Evolutionary conservation across 1,140 invertebrate species (phyloP).

Genomic region (Eciton burchellii): DNA sequence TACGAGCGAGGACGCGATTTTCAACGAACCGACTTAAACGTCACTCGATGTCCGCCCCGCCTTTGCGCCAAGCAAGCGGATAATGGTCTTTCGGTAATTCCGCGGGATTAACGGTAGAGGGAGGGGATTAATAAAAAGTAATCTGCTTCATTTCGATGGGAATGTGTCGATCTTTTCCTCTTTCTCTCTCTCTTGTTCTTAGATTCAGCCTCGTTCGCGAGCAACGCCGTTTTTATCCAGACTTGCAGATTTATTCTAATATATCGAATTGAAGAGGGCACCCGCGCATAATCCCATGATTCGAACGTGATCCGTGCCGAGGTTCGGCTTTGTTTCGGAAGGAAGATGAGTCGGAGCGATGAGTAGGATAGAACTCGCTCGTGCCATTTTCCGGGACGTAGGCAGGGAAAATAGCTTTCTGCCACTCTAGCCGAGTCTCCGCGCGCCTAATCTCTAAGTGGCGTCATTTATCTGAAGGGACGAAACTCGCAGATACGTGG

Average conservation of each 20-base stretch:
- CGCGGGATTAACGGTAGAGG: neutral
- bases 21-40: neutral
- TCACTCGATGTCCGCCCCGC: neutral
- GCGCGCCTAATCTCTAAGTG: slow-evolving; percentile 78
- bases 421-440: slow-evolving; percentile 62
- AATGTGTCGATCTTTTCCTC: neutral
- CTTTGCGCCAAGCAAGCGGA: slow-evolving; percentile 13
- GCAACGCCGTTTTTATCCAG: neutral
- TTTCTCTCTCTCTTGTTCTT: neutral
- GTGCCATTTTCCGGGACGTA: slow-evolving; percentile 65
- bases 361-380: slow-evolving; percentile 55
- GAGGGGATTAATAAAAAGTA: neutral
- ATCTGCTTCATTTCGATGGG: neutral
- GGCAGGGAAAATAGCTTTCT: slow-evolving; percentile 69
- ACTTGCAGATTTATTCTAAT: slow-evolving; percentile 15
- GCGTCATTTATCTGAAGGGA: slow-evolving; percentile 76
- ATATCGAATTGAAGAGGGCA: slow-evolving; percentile 15
- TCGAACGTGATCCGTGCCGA: slow-evolving; percentile 9
- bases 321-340: slow-evolving; percentile 39
- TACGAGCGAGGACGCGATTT: slow-evolving; percentile 1
- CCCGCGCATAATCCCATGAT: neutral
- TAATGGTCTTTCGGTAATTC: neutral
- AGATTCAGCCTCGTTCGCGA: neutral
- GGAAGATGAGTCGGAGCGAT: slow-evolving; percentile 45
- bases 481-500: slow-evolving; percentile 65